A percentile compares a stretch with the other conserved stretches of the same genome.
These are phyloP conservation scores for Philereme vetulata DNA, from an alignment of 2,888 invertebrate species.

Conservation along the genomic window DNA sequence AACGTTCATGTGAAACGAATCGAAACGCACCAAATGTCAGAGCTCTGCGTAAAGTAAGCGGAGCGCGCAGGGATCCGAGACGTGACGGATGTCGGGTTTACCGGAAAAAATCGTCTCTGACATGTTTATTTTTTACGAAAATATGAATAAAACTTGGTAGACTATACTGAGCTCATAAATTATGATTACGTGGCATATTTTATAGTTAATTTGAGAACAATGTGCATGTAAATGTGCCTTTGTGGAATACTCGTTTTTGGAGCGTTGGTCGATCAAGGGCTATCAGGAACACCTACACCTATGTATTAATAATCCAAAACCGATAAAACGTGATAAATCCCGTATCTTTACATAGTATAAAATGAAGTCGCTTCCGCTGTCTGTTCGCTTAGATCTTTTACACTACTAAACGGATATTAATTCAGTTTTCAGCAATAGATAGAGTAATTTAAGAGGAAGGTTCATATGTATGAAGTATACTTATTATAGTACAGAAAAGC, in stretches of 20 bases:
- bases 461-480: too few species aligned
- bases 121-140: conserved; percentile 52
- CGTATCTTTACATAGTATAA: too few species aligned
- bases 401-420: too few species aligned
- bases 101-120: conserved; percentile 51
- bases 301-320: too few species aligned
- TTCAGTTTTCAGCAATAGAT: too few species aligned
- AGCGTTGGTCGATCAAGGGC: neutral
- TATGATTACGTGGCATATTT: conserved; percentile 17
- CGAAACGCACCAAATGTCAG: conserved; percentile 4
- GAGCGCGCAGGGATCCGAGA: neutral
- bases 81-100: conserved; percentile 58
- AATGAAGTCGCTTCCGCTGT: too few species aligned
- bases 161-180: conserved; percentile 23
- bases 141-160: conserved; percentile 43
- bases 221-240: conserved; percentile 1
- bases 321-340: too few species aligned
- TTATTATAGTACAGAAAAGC: too few species aligned
- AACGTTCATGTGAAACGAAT: neutral
- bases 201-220: conserved; percentile 9
- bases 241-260: conserved; percentile 1
- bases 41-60: conserved; percentile 7
- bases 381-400: too few species aligned
- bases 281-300: too few species aligned
- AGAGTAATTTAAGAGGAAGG: too few species aligned